Percentiles rank a stretch among this genome's conserved stretches.
These are phyloP conservation scores for Dicrurus megarhynchus DNA, from an alignment of 2,113 vertebrate species.

Conservation along the genomic window DNA sequence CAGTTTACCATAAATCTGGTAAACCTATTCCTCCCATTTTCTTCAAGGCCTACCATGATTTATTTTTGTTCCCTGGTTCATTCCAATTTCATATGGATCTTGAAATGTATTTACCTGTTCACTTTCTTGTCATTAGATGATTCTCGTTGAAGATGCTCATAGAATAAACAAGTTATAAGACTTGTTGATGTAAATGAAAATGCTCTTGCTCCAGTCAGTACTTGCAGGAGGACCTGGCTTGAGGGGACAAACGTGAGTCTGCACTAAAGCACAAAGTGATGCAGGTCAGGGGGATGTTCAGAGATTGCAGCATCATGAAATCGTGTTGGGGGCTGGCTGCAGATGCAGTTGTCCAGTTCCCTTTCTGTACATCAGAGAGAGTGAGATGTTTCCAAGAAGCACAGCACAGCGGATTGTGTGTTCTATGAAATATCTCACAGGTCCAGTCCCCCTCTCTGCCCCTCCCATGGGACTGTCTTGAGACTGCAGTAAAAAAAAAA, in stretches of 20 bases:
- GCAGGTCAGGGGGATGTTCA: neutral
- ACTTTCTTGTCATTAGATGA: neutral
- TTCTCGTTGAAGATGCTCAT: neutral
- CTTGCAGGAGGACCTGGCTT: neutral
- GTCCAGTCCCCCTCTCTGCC: neutral
- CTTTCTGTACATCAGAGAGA: neutral
- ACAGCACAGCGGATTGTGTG: accelerated
- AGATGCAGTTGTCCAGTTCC: neutral
- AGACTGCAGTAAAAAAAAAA: neutral
- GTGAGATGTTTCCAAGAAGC: neutral
- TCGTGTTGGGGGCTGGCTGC: neutral
- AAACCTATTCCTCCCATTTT: neutral
- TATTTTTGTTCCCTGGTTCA: neutral
- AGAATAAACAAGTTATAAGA: neutral
- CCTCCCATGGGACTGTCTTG: neutral
- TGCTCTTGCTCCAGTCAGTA: neutral
- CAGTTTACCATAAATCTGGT: neutral
- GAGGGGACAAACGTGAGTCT: neutral
- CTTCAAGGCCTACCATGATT: neutral
- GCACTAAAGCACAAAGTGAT: neutral
- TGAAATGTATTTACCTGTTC: neutral
- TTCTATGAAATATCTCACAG: neutral
- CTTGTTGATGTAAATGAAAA: neutral
- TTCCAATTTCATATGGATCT: neutral
- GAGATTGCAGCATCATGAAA: neutral